Base-by-base conservation (phyloP, 2,797 vertebrate genomes). In the Spinus olivaceus region DNA sequence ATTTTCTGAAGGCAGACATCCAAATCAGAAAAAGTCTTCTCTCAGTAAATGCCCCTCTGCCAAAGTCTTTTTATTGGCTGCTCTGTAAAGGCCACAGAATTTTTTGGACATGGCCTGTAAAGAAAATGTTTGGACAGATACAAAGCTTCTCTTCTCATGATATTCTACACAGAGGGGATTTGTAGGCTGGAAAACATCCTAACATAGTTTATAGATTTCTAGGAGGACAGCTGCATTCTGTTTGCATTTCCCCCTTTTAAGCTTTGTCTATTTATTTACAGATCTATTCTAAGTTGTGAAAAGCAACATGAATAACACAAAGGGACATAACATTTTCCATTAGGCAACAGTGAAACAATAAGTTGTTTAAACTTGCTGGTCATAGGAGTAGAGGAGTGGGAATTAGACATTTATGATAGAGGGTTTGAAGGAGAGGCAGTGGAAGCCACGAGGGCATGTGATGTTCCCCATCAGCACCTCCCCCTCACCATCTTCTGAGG, bases 391-490 rank as follows among this genome's bases (percentile, higher is more conserved):
- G n/a, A 69, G 61, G 35, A 57, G 15, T 27, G 5, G 2, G 3
- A 14, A 27, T 53, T 61, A n/a, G 1, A 2, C 15, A 23, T 64
- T 90, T 65, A 14, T 66, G n/a, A 47, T 2, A 6, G 10, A 77
- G 8, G 13, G 17, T 60, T 39, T 85, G 57, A 71, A 35, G 19
- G 8, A 83, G 50, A 53, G 30, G 9, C 10, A 61, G 32, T 13
- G 15, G 41, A 72, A 79, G 11, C 5, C 27, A 42, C 32, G 1
- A 5, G 3, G 0, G 1, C 0, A 0, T 8, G 1, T 32, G 20
- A 14, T 49, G 12, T 4, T 5, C 12, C 23, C 7, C 9, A 9
- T 35, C 14, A 32, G n/a, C 20, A 53, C 8, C 12, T 69, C 14
- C 35, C 33, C 33, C 33, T 33, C 33, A 33, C 33, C 8, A 5